phyloP scores from a whole-genome alignment of 2,888 invertebrate genomes.

The Hydraecia micacea region DNA sequence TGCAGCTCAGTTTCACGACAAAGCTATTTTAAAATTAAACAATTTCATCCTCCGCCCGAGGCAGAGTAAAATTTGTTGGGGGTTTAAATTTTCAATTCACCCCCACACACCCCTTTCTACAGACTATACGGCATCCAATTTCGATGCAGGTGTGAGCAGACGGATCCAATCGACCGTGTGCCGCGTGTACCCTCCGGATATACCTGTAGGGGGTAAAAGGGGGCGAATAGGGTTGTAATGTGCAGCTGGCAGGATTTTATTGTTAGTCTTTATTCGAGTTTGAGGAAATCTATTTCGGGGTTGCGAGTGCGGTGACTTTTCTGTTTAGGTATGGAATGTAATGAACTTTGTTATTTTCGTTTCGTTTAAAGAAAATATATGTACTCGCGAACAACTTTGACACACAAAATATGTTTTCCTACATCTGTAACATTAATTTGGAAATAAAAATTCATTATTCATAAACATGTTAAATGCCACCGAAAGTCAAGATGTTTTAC shows the following conservation, averaged over 20 bases:
- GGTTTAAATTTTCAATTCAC: constrained; percentile 50
- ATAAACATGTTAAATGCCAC: background rate
- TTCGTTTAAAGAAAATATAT: background rate
- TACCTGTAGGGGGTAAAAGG: constrained; percentile 36
- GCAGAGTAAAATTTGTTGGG: constrained; percentile 31
- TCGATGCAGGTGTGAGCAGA: constrained; percentile 56
- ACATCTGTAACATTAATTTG: background rate
- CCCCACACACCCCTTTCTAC: constrained; percentile 29
- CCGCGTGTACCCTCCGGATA: constrained; percentile 22
- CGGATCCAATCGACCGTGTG: constrained; percentile 47
- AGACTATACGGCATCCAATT: constrained; percentile 51
- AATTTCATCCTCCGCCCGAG: constrained; percentile 9
- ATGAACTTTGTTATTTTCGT: background rate
- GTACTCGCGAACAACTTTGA: background rate
- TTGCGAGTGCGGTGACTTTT: background rate
- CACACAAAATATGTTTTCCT: background rate
- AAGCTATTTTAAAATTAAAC: constrained; percentile 47
- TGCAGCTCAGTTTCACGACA: constrained; percentile 15
- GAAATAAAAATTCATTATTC: background rate
- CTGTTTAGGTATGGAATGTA: background rate
- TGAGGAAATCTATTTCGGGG: background rate
- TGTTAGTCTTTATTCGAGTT: constrained; percentile 20
- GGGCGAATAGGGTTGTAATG: constrained; percentile 35
- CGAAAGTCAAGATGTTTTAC: background rate
- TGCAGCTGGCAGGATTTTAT: constrained; percentile 20